These are phyloP conservation scores for Latrodectus geometricus DNA, from an alignment of 1,140 invertebrate species.

Conservation along the genomic window DNA sequence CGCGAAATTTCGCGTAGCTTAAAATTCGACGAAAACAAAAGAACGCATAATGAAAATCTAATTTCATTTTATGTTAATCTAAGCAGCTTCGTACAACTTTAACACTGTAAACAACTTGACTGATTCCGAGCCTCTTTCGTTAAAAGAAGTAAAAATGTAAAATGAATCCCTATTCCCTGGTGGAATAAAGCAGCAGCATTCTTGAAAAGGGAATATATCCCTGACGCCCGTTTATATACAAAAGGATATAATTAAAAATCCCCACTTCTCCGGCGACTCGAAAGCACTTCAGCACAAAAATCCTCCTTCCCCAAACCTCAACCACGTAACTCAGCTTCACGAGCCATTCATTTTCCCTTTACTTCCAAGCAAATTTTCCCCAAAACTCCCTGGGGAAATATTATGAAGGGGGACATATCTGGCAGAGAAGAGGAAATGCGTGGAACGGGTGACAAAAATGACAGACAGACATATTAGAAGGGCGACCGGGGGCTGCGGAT, in stretches of 20 bases:
- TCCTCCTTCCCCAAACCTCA: neutral
- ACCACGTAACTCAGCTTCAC: neutral
- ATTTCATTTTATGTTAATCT: no score
- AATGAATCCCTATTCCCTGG: no score
- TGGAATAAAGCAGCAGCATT: neutral
- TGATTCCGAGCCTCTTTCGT: no score
- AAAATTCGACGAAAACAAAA: no score
- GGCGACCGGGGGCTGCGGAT: neutral
- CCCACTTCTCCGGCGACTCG: neutral
- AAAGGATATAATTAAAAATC: neutral
- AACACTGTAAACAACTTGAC: no score
- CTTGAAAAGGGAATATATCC: no score
- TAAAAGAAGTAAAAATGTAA: no score
- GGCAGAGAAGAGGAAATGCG: neutral
- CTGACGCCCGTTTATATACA: neutral
- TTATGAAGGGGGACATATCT: constrained; percentile 9
- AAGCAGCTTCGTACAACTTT: no score
- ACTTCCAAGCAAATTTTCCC: constrained; percentile 7
- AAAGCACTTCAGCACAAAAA: neutral
- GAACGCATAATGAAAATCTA: no score
- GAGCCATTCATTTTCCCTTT: neutral
- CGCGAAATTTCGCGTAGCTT: no score
- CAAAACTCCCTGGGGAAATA: constrained; percentile 4
- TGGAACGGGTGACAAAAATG: constrained; percentile 1
- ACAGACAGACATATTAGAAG: constrained; percentile 16